Evolutionary conservation across 1,140 invertebrate genomes (phyloP), one percentile per base, ranked within the genome.

Genomic region (Brachystomella parvula): DNA sequence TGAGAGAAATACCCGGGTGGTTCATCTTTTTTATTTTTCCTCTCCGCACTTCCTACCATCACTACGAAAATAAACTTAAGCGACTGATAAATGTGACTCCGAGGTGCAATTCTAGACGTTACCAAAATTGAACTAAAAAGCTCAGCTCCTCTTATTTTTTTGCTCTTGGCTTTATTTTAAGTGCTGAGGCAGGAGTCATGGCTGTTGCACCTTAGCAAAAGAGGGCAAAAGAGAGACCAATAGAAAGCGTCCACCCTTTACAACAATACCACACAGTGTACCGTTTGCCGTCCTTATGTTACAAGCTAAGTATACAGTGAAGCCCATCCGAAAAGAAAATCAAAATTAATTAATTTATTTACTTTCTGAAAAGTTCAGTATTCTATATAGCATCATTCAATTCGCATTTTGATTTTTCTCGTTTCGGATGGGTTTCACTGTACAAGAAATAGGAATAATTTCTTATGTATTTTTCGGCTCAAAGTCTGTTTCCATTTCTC

Each of bases 81-180:
- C 67, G 58, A 69, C 71, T 72, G 71, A 69, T 63, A 69, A 72
- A 72, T 72, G 71, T 67, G 68, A 62, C 71, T 72, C 71, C 63
- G 66, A 69, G 71, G 71, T 67, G 67, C 71, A 72, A 72, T 69
- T 72, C 67, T 64, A 72, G 59, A 68, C 68, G 68, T 72, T 72
- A 72, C 71, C 71, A 68, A 72, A 72, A 69, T 72, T 69, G 68
- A 67, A 72, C 62, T 69, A 72, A 72, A 72, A 71, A 69, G 64
- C 66, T 64, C 39, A 66, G 56, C 60, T n/a, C 56, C 47, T 49
- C 30, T 65, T 59, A 24, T 29, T 28, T 53, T 19, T 32, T 12
- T 47, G 15, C 35, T 39, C 30, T 33, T 32, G 59, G n/a, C 30
- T 28, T 29, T 58, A 21, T 58, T 26, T 58, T 39, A 33, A 39